Conservation (phyloP, 2,113 vertebrate genomes). For the Chloroceryle aenea region DNA sequence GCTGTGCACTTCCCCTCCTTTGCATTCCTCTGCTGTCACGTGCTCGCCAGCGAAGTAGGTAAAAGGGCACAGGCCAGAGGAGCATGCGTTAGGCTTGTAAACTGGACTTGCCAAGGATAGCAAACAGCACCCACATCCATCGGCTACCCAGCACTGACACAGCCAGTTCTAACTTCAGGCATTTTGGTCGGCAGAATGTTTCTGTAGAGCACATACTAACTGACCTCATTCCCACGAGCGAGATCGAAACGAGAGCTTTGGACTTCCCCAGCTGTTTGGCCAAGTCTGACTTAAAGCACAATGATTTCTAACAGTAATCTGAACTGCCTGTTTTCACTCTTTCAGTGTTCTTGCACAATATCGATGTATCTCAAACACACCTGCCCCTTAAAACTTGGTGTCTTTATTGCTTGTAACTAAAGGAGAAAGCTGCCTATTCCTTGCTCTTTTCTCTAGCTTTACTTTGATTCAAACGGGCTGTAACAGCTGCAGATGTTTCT, state of each 20-base stretch:
- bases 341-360: not conserved
- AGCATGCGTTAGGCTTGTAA: not conserved
- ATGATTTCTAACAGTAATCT: not conserved
- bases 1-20: not conserved
- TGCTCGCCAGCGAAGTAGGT: slow-evolving; percentile 20
- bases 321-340: not conserved
- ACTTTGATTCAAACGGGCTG: not conserved
- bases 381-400: not conserved
- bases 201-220: not conserved
- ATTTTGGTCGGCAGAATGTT: not conserved
- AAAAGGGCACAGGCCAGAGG: slow-evolving; percentile 29
- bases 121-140: not conserved
- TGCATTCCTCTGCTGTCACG: not conserved
- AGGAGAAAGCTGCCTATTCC: not conserved
- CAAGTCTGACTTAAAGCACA: not conserved
- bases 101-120: not conserved
- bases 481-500: slow-evolving; percentile 23
- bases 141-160: fast-evolving
- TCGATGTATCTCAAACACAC: not conserved
- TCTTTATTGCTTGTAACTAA: not conserved
- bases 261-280: not conserved
- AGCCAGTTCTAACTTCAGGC: not conserved
- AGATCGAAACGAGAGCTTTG: not conserved
- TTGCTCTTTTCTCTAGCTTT: not conserved
- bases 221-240: not conserved